Evolutionary conservation across 2,888 invertebrate species (phyloP).

Genomic region (Subacronicta megacephala): DNA sequence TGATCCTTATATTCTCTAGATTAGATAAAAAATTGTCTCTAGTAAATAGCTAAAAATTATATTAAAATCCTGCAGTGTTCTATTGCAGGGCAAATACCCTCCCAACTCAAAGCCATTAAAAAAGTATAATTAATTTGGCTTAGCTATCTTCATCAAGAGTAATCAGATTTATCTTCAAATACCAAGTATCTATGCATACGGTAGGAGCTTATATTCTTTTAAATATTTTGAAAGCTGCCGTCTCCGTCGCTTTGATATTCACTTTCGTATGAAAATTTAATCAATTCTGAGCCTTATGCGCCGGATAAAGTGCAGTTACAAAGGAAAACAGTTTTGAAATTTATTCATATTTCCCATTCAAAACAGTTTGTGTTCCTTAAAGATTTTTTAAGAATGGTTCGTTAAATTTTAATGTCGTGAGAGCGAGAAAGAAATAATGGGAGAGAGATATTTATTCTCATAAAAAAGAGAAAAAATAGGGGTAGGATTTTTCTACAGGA

Average conservation of each 20-base stretch:
- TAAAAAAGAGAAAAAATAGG: too few species aligned
- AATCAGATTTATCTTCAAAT: conserved; percentile 29
- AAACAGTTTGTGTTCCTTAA: conserved; percentile 4
- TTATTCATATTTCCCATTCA: not conserved
- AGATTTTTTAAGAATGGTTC: not conserved
- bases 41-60: too few species aligned
- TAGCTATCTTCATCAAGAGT: conserved; percentile 21
- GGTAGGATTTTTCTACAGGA: too few species aligned
- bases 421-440: too few species aligned
- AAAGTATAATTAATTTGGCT: conserved; percentile 16
- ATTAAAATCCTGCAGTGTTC: too few species aligned
- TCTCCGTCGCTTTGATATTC: conserved; percentile 12
- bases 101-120: not conserved
- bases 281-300: conserved; percentile 14
- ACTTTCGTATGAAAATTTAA: conserved; percentile 11
- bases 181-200: conserved; percentile 8
- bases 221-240: conserved; percentile 2
- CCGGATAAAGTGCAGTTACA: conserved; percentile 15
- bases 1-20: too few species aligned
- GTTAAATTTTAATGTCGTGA: not conserved
- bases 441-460: too few species aligned
- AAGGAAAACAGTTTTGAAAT: conserved; percentile 3
- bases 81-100: too few species aligned
- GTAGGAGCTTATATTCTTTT: conserved; percentile 7
- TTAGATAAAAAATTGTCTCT: too few species aligned